Percentiles rank a stretch among this genome's conserved stretches.
phyloP scores from a whole-genome alignment of 2,797 vertebrate species.

The Halcyon smyrnensis region DNA sequence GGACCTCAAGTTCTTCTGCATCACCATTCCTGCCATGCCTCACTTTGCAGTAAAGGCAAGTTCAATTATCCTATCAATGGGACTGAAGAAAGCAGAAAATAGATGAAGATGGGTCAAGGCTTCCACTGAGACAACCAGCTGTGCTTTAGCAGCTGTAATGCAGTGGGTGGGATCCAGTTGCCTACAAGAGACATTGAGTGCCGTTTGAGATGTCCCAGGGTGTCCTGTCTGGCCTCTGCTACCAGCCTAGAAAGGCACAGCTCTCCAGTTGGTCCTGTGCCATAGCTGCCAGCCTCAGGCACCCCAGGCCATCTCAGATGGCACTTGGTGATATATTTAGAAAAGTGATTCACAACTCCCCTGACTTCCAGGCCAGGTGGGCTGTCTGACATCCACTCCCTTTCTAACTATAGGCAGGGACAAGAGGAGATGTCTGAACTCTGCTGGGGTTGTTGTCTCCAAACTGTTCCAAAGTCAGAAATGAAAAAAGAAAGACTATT shows the following conservation, averaged over 20 bases:
- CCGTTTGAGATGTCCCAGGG: background rate
- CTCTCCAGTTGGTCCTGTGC: background rate
- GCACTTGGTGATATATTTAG: background rate
- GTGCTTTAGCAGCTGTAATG: background rate
- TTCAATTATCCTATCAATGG: accelerated
- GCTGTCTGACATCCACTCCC: background rate
- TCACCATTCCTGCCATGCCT: background rate
- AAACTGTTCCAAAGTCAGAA: background rate
- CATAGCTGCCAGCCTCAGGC: background rate
- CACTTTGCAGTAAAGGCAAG: accelerated
- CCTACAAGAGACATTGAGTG: background rate
- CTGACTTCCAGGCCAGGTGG: background rate
- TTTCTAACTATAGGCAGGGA: background rate
- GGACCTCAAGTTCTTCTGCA: background rate
- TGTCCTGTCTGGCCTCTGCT: background rate
- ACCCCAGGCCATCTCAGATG: background rate
- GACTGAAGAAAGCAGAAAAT: background rate
- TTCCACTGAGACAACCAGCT: background rate
- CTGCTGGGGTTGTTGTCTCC: background rate
- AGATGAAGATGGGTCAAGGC: background rate
- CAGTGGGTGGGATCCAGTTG: background rate
- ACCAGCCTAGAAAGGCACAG: background rate
- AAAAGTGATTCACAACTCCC: background rate
- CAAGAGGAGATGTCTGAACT: background rate
- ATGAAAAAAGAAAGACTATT: background rate